phyloP scores from a whole-genome alignment of 1,140 invertebrate genomes.

The Melanaphis sacchari region DNA sequence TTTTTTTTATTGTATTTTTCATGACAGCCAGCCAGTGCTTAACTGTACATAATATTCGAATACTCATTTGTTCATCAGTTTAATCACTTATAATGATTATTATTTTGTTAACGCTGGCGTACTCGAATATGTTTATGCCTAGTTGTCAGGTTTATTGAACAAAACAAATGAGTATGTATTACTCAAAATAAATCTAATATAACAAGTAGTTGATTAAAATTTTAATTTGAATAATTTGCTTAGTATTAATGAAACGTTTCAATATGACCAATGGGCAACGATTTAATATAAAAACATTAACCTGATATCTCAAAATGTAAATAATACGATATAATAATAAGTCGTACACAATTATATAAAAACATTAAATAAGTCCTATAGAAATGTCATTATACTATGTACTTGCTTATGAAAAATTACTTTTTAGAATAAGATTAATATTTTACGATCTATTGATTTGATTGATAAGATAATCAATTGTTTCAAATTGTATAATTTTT shows the following conservation, averaged over 20 bases:
- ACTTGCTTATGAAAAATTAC: neutral
- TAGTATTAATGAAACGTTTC: neutral
- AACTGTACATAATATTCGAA: neutral
- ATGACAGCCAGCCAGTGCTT: neutral
- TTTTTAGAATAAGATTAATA: neutral
- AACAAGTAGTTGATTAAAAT: neutral
- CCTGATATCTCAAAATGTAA: neutral
- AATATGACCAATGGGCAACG: neutral
- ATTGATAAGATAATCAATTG: neutral
- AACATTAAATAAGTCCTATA: neutral
- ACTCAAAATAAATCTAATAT: constrained; percentile 23
- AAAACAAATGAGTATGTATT: constrained; percentile 8
- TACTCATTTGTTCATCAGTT: neutral
- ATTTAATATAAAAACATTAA: neutral
- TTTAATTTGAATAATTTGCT: neutral
- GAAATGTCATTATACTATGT: neutral
- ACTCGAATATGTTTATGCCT: neutral
- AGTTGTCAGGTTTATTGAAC: constrained; percentile 7
- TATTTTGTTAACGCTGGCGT: neutral
- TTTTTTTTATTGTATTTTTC: neutral
- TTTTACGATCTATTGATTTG: neutral
- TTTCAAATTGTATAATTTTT: neutral
- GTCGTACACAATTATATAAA: neutral
- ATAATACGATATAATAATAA: neutral
- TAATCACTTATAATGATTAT: constrained; percentile 7